Evolutionary conservation across 2,113 vertebrate genomes (phyloP).

Genomic region (Rhodinocichla rosea): DNA sequence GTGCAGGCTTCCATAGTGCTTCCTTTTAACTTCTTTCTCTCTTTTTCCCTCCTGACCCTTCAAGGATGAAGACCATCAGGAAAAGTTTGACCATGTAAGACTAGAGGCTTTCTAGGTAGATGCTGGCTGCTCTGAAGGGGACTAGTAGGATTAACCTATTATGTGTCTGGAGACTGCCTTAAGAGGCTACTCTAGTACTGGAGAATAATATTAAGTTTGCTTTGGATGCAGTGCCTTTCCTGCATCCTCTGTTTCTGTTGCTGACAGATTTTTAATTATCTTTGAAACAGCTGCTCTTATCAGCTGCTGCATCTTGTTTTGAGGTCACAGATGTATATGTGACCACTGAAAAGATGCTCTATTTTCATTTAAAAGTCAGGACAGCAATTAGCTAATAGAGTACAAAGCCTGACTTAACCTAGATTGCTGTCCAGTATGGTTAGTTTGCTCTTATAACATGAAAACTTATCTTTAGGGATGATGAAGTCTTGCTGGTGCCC

Average conservation of each 20-base stretch:
- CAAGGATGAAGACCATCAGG: constrained; percentile 46
- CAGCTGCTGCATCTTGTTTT: background rate
- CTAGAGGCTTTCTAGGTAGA: constrained; percentile 30
- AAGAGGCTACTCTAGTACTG: background rate
- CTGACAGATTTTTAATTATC: background rate
- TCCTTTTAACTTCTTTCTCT: background rate
- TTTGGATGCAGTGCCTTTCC: background rate
- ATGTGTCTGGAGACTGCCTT: background rate
- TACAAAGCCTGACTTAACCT: background rate
- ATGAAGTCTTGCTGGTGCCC: background rate
- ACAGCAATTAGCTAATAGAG: background rate
- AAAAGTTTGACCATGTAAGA: constrained; percentile 36
- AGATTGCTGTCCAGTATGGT: background rate
- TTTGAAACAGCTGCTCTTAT: background rate
- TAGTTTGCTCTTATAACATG: background rate
- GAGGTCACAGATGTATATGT: background rate
- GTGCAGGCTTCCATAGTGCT: background rate
- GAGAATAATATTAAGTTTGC: background rate
- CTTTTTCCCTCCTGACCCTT: constrained; percentile 16
- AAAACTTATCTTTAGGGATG: background rate
- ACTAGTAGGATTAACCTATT: constrained; percentile 1
- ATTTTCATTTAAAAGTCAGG: background rate
- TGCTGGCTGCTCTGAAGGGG: constrained; percentile 18
- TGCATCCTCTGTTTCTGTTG: background rate
- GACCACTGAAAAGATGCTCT: background rate